These are phyloP conservation scores for Eumaeus atala DNA, from an alignment of 1,140 invertebrate species.

Conservation along the genomic window DNA sequence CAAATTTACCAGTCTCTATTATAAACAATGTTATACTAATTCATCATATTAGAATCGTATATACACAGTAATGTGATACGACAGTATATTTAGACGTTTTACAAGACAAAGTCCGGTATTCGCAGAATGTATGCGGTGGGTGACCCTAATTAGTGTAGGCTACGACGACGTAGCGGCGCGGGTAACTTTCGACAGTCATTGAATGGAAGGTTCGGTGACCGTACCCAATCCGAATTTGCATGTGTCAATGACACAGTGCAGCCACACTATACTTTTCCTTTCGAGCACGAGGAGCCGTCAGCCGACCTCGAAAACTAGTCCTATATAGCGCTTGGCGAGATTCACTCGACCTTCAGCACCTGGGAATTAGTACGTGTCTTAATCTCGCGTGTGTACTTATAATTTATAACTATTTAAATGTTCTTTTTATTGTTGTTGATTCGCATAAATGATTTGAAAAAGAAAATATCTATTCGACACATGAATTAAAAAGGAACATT, in stretches of 20 bases:
- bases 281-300: conserved; percentile 23
- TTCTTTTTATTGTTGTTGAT: too few relatives aligned
- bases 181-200: conserved; percentile 61
- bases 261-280: conserved; percentile 63
- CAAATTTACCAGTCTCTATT: not conserved
- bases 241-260: conserved; percentile 62
- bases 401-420: too few relatives aligned
- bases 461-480: too few relatives aligned
- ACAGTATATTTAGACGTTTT: not conserved
- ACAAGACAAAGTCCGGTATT: conserved; percentile 1
- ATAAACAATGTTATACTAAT: not conserved
- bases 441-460: too few relatives aligned
- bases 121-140: not conserved
- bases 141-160: conserved; percentile 7
- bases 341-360: too few relatives aligned
- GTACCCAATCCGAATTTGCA: conserved; percentile 31
- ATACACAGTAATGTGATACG: not conserved
- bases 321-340: too few relatives aligned
- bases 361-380: conserved; percentile 4
- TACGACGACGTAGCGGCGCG: not conserved
- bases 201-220: conserved; percentile 30
- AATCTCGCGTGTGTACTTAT: too few relatives aligned
- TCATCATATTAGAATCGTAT: not conserved
- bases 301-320: not conserved
- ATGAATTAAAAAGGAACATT: too few relatives aligned